These are phyloP conservation scores for Nibea coibor DNA, from an alignment of 2,113 vertebrate genomes.

Conservation along the genomic window DNA sequence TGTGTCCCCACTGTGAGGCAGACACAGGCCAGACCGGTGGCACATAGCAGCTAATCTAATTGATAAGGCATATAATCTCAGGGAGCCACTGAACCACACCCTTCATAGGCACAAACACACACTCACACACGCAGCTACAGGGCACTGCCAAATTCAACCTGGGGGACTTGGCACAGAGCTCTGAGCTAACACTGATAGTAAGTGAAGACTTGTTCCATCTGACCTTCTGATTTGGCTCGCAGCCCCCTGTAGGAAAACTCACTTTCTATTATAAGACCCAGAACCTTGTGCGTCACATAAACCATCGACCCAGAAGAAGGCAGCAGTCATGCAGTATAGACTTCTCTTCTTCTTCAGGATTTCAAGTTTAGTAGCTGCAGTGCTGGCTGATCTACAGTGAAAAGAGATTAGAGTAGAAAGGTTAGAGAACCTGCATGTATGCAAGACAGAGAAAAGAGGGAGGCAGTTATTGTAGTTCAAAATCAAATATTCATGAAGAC, in stretches of 20 bases:
- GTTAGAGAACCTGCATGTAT: neutral
- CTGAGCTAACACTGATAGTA: slow-evolving; percentile 74
- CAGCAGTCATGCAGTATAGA: slow-evolving; percentile 33
- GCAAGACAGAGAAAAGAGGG: neutral
- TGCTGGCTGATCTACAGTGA: neutral
- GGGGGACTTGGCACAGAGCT: slow-evolving; percentile 72
- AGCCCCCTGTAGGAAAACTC: slow-evolving; percentile 74
- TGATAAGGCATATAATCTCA: slow-evolving; percentile 65
- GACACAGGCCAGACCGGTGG: slow-evolving; percentile 51
- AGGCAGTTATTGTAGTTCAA: slow-evolving; percentile 2
- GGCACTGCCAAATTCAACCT: slow-evolving; percentile 48
- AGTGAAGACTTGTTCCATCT: slow-evolving; percentile 76
- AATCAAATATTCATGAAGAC: slow-evolving; percentile 53
- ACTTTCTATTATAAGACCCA: slow-evolving; percentile 74
- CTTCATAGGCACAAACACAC: neutral
- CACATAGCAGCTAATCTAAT: slow-evolving; percentile 69
- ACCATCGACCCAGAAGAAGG: slow-evolving; percentile 42
- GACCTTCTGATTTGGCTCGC: slow-evolving; percentile 79
- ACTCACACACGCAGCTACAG: slow-evolving; percentile 34
- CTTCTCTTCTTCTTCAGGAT: slow-evolving; percentile 27
- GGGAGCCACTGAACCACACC: slow-evolving; percentile 50
- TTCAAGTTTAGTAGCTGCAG: neutral
- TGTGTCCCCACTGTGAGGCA: slow-evolving; percentile 14
- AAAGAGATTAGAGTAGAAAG: neutral
- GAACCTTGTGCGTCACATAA: slow-evolving; percentile 44